Conservation (phyloP, 2,113 vertebrate species). For the Charina bottae region DNA sequence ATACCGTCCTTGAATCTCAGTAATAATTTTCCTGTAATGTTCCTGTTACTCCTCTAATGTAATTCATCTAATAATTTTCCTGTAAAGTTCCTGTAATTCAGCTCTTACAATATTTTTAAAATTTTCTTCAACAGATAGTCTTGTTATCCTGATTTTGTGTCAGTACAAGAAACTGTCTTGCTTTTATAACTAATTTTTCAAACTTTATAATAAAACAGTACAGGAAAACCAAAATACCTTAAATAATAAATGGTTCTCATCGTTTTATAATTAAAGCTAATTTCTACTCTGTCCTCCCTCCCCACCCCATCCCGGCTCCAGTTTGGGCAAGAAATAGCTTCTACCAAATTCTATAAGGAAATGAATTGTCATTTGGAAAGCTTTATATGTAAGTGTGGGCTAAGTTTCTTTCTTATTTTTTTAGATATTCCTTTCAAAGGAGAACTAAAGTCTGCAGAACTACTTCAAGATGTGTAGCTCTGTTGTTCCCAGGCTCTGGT, state of each 20-base stretch:
- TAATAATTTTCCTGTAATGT: not conserved
- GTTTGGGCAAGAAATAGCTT: not conserved
- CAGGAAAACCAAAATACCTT: not conserved
- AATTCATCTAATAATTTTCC: too few species aligned
- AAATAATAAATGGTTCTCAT: not conserved
- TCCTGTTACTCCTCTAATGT: not conserved
- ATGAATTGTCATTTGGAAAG: not conserved
- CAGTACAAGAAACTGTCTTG: not conserved
- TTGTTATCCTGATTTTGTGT: not conserved
- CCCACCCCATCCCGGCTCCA: not conserved
- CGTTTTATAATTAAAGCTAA: not conserved
- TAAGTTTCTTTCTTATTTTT: slow-evolving; percentile 57
- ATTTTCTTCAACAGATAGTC: not conserved
- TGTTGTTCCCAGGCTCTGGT: slow-evolving; percentile 79
- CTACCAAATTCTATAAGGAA: not conserved
- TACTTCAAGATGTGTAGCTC: slow-evolving; percentile 82
- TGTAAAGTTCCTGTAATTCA: not conserved
- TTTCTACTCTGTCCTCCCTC: not conserved
- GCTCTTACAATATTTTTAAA: not conserved
- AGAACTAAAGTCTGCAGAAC: slow-evolving; percentile 58
- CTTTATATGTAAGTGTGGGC: not conserved
- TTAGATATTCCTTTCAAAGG: slow-evolving; percentile 55
- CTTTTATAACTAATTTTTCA: not conserved
- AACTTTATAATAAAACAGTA: not conserved
- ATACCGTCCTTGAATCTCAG: not conserved